phyloP scores from a whole-genome alignment of 2,113 vertebrate species.

The Xyliphius kryptos region DNA sequence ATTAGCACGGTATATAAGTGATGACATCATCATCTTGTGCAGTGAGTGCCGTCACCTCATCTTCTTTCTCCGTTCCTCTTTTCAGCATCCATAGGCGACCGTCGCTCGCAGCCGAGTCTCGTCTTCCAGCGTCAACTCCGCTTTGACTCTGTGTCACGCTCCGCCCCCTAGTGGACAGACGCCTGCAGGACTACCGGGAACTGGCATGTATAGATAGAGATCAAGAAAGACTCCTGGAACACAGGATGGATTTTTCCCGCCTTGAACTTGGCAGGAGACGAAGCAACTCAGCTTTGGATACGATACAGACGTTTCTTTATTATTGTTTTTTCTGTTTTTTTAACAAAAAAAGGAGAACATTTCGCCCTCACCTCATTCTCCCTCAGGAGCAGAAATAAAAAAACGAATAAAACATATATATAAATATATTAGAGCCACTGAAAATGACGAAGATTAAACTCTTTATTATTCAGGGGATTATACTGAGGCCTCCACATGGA shows the following conservation, averaged over 20 bases:
- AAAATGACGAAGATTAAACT: slow-evolving; percentile 53
- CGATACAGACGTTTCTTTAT: slow-evolving; percentile 16
- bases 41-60: neutral
- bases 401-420: too few relatives aligned
- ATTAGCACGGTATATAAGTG: too few relatives aligned
- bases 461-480: slow-evolving; percentile 63
- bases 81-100: slow-evolving; percentile 65
- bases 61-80: slow-evolving; percentile 15
- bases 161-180: slow-evolving; percentile 69
- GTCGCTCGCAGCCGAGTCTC: slow-evolving; percentile 66
- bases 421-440: slow-evolving; percentile 55
- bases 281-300: slow-evolving; percentile 30
- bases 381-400: slow-evolving; percentile 63
- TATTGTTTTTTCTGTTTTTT: slow-evolving; percentile 4
- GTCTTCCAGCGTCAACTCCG: slow-evolving; percentile 74
- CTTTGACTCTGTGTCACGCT: slow-evolving; percentile 73
- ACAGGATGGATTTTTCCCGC: slow-evolving; percentile 15
- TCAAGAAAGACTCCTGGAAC: slow-evolving; percentile 19
- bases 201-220: slow-evolving; percentile 36
- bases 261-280: slow-evolving; percentile 23
- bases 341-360: slow-evolving; percentile 23
- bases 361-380: slow-evolving; percentile 45
- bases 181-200: slow-evolving; percentile 41
- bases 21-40: neutral
- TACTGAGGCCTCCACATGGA: slow-evolving; percentile 60